Evolutionary conservation across 1,140 invertebrate genomes (phyloP), one percentile per base, ranked within the genome.

Genomic region (Pissodes strobi): DNA sequence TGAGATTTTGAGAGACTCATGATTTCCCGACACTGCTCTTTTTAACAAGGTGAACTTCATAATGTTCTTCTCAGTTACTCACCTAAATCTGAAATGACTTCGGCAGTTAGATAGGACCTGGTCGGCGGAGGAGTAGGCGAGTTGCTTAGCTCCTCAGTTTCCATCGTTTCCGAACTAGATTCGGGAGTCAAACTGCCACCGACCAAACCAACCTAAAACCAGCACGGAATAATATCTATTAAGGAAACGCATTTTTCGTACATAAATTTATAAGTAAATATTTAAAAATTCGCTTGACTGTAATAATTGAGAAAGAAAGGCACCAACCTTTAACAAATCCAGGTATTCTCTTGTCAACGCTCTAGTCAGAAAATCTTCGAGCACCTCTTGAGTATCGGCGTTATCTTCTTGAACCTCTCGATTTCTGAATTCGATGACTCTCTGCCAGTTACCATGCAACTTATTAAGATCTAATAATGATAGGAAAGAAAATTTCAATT

Each of bases 331-430:
- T 0, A 95, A 74, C 0, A 94, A 84, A 66, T 94, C 92, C 4
- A 95, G 76, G 74, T 95, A 93, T 78, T 96, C 93, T 63, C 91
- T 82, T 0, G 92, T 93, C n/a, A 95, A 77, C 57, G 91, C 89
- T 41, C 93, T 81, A 56, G 92, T 91, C 2, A 95, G 80, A 80
- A 94, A 92, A 73, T 95, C 93, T 72, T 95, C 91, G 0, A 95
- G 79, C 1, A 95, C 87, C 79, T 95, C 93, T 76, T 92, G 90
- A 10, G 89, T 87, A 72, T 95, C 91, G 10, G 86, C 87, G 71
- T 88, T 86, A 45, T 89, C 87, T 58, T 93, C 90, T 70, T 92
- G 89, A 0, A 88, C 79, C 70, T 86, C 86, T 23, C 75, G 64
- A 23, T 77, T 77, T n/a, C 88, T 86, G 23, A 87, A 85, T 76